Base-by-base conservation (phyloP, 2,113 vertebrate genomes). In the Crotalus horridus region DNA sequence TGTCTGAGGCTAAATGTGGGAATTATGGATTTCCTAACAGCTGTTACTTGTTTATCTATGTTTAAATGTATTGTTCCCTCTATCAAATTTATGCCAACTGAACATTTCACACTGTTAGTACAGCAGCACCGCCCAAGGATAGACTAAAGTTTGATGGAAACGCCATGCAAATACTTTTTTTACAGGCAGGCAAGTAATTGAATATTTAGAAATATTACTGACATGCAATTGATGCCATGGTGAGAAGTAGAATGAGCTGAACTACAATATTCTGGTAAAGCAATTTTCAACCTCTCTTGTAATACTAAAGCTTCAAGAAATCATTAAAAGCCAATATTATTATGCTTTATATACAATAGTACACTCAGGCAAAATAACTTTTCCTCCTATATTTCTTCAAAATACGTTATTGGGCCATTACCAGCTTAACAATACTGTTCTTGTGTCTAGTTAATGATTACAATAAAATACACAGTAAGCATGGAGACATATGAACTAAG, bases 391-490 rank as follows among this genome's bases (percentile, higher is more conserved):
- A 58, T 93, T 74, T 88, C 21, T 3, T 53, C 58, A 23, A 26
- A 33, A 4, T 43, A 21, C 3, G 2, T 54, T 91, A 26, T 8
- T 59, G 94, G 93, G 5, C 64, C 87, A 33, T 89, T 94, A 90
- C 69, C 93, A 94, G 90, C 55, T 81, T 87, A 53, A 86, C 89
- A 94, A 95, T 89, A 94, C 87, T 85, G 39, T 3, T 8, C n/a
- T 90, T 92, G 39, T 92, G 21, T 64, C 89, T 91, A 54, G 12
- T 85, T 61, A 91, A 91, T 54, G 29, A 81, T 61, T 85, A 2
- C 91, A 74, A 93, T 20, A 69, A 92, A 55, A 39, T 33, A 93
- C 53, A 90, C 43, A 95, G 93, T 93, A 93, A 94, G 53, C n/a
- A 95, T 93, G 89, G 23, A 0, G 0, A 92, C 11, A 33, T 61